phyloP scores from a whole-genome alignment of 2,113 vertebrate species.

The Sebastes schlegelii region DNA sequence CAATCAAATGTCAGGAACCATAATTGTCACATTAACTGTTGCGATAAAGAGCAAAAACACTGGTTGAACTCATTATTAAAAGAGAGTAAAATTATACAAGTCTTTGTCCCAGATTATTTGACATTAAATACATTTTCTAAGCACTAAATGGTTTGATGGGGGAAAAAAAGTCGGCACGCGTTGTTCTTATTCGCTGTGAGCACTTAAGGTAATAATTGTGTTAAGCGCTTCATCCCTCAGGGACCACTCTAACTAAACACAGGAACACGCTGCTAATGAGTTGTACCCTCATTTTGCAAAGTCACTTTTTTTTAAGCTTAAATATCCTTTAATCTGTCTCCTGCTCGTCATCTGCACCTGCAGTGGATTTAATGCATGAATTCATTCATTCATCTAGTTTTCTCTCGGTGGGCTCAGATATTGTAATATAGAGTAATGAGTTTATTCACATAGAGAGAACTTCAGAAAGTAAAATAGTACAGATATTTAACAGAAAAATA shows the following conservation, averaged over 20 bases:
- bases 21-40: not conserved
- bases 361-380: slow-evolving; percentile 15
- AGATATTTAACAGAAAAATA: not conserved
- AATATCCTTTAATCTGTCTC: slow-evolving; percentile 31
- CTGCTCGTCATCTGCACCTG: slow-evolving; percentile 10
- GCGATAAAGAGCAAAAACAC: not conserved
- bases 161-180: not conserved
- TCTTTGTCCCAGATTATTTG: not conserved
- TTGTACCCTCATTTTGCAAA: slow-evolving; percentile 31
- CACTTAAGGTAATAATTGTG: slow-evolving; percentile 28
- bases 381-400: not conserved
- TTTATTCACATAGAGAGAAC: not conserved
- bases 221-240: slow-evolving; percentile 25
- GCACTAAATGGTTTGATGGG: too few species aligned
- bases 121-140: not conserved
- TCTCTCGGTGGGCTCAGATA: not conserved
- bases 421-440: not conserved
- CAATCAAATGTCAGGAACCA: not conserved
- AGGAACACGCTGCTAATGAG: not conserved
- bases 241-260: slow-evolving; percentile 23
- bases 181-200: slow-evolving; percentile 7
- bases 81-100: not conserved
- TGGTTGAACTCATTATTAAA: not conserved
- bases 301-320: slow-evolving; percentile 12
- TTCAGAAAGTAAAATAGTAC: not conserved